Evolutionary conservation across 2,888 invertebrate genomes (phyloP), one percentile per base, ranked within the genome.

Genomic region (Sinhomidia bicolor): DNA sequence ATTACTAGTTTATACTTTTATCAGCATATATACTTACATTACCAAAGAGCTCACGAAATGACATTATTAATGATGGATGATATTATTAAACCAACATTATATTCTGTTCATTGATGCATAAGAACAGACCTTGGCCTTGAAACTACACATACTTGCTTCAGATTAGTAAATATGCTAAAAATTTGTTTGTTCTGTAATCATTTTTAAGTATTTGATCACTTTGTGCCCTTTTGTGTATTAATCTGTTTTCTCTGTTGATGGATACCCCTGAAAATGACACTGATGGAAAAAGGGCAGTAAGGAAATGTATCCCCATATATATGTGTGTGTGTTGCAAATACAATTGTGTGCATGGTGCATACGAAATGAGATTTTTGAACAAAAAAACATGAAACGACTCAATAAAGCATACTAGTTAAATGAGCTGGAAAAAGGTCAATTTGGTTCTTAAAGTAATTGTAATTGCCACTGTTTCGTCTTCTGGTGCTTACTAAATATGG

Each of bases 371-470:
- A 9, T 17, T 71, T 71, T 41, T 3, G 41, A 20, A 2, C 36
- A 41, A 71, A 29, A 26, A 41, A 62, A 62, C 26, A 62, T 29
- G 62, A 36, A 29, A 26, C 36, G 20, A 41, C 0, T 79, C 32
- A 26, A 17, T 14, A 41, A 1, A n/a, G n/a, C n/a, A n/a, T 36
- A 17, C 36, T 4, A 6, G 57, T 57, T 17, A 57, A 79, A 79
- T 79, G 57, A 79, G 36, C 57, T 79, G 79, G 79, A 79, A 79
- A 79, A 60, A 12, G 60, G 57, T 76, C 74, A 20, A 23, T 20
- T 71, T 51, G 5, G 32, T 6, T 17, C 1, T 1, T 20, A 4
- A 7, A 26, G 23, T 17, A 12, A 76, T 17, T 14, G n/a, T 9
- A 29, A 76, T 54, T 47, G n/a, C 51, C 23, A 54, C 9, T 71